These are phyloP conservation scores for Trissolcus japonicus DNA, from an alignment of 2,888 invertebrate genomes.

Conservation along the genomic window DNA sequence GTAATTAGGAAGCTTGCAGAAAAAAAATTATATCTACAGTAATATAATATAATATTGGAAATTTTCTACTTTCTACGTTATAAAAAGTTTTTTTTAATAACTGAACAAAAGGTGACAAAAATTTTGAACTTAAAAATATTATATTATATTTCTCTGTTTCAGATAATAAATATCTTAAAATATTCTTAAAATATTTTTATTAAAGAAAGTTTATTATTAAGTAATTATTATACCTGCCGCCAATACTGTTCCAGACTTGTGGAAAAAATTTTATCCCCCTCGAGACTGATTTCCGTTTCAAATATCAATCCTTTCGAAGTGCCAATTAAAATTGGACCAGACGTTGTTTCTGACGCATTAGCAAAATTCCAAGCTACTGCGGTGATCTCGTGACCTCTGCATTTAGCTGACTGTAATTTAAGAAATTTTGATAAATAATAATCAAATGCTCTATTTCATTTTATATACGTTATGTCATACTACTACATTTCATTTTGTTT, in stretches of 20 bases:
- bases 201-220: too few relatives aligned
- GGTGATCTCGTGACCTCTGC: constrained; percentile 88
- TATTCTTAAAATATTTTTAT: too few relatives aligned
- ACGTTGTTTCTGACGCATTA: constrained; percentile 82
- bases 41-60: constrained; percentile 33
- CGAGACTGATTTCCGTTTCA: constrained; percentile 90
- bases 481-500: neutral
- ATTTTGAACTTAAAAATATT: neutral
- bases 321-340: constrained; percentile 91
- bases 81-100: neutral
- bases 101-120: neutral
- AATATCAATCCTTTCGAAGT: constrained; percentile 93
- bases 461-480: too few relatives aligned
- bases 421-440: too few relatives aligned
- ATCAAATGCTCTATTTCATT: too few relatives aligned
- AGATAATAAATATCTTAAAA: too few relatives aligned
- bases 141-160: constrained; percentile 10
- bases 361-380: constrained; percentile 93
- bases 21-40: constrained; percentile 38
- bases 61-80: neutral
- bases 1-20: constrained; percentile 84
- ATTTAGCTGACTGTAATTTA: constrained; percentile 78
- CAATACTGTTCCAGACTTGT: constrained; percentile 86
- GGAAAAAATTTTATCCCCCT: constrained; percentile 89
- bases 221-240: constrained; percentile 84